Percentiles rank a stretch among this genome's conserved stretches.
Evolutionary conservation across 2,888 invertebrate genomes (phyloP).

Genomic region (Troglohyphantes excavatus): DNA sequence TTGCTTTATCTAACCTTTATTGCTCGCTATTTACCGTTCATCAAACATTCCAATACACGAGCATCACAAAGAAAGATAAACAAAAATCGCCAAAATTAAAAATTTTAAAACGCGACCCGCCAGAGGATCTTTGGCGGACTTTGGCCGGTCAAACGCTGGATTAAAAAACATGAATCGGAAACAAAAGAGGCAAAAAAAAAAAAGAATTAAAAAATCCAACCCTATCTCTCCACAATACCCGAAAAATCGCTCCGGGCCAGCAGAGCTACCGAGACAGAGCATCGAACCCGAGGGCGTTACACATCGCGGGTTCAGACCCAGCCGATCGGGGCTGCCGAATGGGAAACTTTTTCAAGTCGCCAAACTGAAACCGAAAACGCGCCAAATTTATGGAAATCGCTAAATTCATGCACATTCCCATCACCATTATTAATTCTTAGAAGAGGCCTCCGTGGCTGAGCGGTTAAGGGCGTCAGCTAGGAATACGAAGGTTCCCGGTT

Average conservation of each 20-base stretch:
- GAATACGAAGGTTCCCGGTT: no score
- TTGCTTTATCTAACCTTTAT: no score
- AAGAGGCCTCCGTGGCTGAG: no score
- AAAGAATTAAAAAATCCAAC: no score
- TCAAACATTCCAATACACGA: background rate
- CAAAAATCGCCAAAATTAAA: background rate
- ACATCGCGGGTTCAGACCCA: slow-evolving; percentile 33
- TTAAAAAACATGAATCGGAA: slow-evolving; percentile 28
- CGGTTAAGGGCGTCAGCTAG: no score
- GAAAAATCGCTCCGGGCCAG: slow-evolving; percentile 31
- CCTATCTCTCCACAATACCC: no score
- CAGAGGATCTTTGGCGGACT: no score
- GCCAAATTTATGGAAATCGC: no score
- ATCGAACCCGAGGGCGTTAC: slow-evolving; percentile 68
- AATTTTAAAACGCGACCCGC: background rate
- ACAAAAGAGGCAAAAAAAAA: slow-evolving; percentile 35
- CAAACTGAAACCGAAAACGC: no score
- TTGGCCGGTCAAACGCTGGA: slow-evolving; percentile 62
- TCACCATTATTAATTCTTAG: no score
- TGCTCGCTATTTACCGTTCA: background rate
- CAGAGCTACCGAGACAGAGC: slow-evolving; percentile 18
- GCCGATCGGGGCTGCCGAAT: background rate
- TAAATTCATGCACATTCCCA: no score
- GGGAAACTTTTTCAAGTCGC: no score
- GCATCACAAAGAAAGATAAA: background rate